Base-by-base conservation (phyloP, 2,113 vertebrate species). In the Coptodon bakossiorum region DNA sequence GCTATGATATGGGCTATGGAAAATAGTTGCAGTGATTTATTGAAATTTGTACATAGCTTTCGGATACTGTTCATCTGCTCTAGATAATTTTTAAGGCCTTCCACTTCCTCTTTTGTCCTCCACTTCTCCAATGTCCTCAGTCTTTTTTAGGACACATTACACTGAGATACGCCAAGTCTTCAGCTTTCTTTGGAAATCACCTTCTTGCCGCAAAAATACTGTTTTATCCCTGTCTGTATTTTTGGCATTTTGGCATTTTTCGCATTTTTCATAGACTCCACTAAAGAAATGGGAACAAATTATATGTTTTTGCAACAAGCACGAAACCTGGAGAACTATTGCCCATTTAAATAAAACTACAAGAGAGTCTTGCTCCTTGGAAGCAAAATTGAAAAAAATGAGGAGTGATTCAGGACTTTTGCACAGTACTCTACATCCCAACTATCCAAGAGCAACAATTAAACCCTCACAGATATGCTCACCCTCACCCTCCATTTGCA, bases 401-500 rank as follows among this genome's bases (percentile, higher is more conserved):
- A 48, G 22, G 14, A 11, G 22, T 29, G 68, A 48, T 48, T 48
- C 68, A 48, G 40, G 68, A 48, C 40, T 76, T 76, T 76, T 76
- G 24, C 68, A 48, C 24, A 76, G 14, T 17, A 29, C 6, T 76
- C 40, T 76, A 78, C 27, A 78, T 34, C 10, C 27, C 45, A 52
- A 52, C 27, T 12, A 52, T 50, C 27, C 73, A 78, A 78, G 27
- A 78, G 27, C 45, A 78, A 19, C 24, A 78, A 50, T n/a, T 43
- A 82, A 79, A 61, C 73, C 57, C 34, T 27, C 36, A 80, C 38
- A 6, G 16, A 90, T 59, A 53, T 31, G 10, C 38, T 82, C 84
- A 71, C 54, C 54, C 38, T 59, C 38, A 88, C 63, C 29, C 38
- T 91, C n/a, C 80, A 93, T 95, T 88, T 89, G 78, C 24, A 53